Percentiles rank a stretch among this genome's conserved stretches.
These are phyloP conservation scores for Lutjanus argentimaculatus DNA, from an alignment of 2,797 vertebrate genomes.

Conservation along the genomic window DNA sequence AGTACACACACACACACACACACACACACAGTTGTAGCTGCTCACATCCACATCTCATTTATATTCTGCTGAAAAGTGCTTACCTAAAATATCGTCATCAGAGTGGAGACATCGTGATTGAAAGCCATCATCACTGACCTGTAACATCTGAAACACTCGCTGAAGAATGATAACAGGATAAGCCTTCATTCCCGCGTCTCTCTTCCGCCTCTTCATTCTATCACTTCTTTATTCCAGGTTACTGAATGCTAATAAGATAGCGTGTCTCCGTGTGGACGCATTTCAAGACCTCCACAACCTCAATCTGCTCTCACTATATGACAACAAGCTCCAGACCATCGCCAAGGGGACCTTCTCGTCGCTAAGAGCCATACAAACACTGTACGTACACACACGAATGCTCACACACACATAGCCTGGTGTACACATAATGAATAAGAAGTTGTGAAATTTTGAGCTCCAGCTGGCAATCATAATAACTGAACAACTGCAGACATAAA, in stretches of 20 bases:
- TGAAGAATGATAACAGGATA: slow-evolving; percentile 52
- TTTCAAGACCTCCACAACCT: slow-evolving; percentile 98
- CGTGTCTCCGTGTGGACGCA: slow-evolving; percentile 96
- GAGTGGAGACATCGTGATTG: slow-evolving; percentile 56
- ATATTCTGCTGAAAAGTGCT: slow-evolving; percentile 65
- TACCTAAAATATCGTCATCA: slow-evolving; percentile 56
- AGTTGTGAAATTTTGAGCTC: background rate
- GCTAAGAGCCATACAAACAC: slow-evolving; percentile 94
- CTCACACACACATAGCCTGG: slow-evolving; percentile 5
- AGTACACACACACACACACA: slow-evolving; percentile 79
- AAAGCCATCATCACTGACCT: slow-evolving; percentile 67
- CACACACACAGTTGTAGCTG: slow-evolving; percentile 10
- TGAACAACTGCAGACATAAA: background rate
- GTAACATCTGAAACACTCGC: slow-evolving; percentile 55
- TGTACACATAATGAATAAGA: slow-evolving; percentile 2
- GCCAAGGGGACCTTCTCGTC: slow-evolving; percentile 98
- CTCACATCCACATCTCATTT: slow-evolving; percentile 58
- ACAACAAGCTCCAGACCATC: slow-evolving; percentile 98
- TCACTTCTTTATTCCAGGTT: slow-evolving; percentile 87
- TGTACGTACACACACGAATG: slow-evolving; percentile 85
- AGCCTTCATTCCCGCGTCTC: slow-evolving; percentile 15
- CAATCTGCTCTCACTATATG: slow-evolving; percentile 97
- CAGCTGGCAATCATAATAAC: background rate
- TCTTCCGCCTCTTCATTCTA: background rate
- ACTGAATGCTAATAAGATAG: slow-evolving; percentile 98